Conservation (phyloP, 64 coral and sea anemone species). For the Porites australiensis region DNA sequence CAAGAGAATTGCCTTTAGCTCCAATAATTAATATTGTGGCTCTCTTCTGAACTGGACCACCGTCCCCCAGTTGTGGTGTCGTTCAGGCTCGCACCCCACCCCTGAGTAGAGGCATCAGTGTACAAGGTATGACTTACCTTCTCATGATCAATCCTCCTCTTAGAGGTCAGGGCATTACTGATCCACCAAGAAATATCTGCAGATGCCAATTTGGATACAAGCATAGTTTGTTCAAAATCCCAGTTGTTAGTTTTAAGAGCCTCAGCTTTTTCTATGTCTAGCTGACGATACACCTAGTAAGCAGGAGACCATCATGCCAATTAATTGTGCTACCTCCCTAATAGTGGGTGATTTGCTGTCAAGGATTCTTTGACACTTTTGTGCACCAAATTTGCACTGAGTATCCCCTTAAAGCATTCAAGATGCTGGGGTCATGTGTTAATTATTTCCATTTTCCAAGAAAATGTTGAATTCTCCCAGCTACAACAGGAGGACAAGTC, state of each 20-base stretch:
- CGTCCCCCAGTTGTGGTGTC: conserved; percentile 2
- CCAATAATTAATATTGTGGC: conserved; percentile 73
- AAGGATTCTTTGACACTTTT: conserved; percentile 46
- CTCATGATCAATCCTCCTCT: conserved; percentile 38
- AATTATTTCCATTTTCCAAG: conserved; percentile 1
- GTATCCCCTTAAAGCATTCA: conserved; percentile 26
- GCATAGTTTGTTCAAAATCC: conserved; percentile 55
- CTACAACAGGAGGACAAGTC: background rate
- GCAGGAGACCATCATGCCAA: conserved; percentile 40
- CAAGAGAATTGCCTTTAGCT: conserved; percentile 65
- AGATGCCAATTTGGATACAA: conserved; percentile 7
- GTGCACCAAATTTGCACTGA: too few species aligned
- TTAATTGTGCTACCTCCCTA: conserved; percentile 5
- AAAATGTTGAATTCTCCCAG: conserved; percentile 24
- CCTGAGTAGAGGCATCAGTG: conserved; percentile 59
- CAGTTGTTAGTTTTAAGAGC: conserved; percentile 21
- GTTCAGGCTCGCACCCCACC: conserved; percentile 56
- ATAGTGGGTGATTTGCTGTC: conserved; percentile 43
- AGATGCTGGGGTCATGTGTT: conserved; percentile 9
- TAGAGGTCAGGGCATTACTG: conserved; percentile 42
- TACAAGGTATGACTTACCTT: conserved; percentile 9
- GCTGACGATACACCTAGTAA: conserved; percentile 19
- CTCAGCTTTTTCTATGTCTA: conserved; percentile 29
- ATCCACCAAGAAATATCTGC: conserved; percentile 49
- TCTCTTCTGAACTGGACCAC: conserved; percentile 43